These are phyloP conservation scores for Catharus fuscescens DNA, from an alignment of 2,113 vertebrate species.

Conservation along the genomic window DNA sequence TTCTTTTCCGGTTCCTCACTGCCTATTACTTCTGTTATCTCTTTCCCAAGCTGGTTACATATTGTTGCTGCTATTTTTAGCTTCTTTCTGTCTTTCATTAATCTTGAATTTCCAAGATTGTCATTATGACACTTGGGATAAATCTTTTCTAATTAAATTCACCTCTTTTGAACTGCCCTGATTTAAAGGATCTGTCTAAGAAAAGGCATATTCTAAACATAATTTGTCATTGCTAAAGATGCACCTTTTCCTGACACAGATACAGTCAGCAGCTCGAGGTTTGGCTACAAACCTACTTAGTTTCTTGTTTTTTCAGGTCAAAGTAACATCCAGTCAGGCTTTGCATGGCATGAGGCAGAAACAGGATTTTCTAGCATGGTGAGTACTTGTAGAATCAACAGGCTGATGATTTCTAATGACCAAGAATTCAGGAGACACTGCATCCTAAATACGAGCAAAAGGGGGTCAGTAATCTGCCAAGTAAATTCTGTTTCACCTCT, in stretches of 20 bases:
- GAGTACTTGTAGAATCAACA: conserved; percentile 38
- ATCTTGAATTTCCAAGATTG: background rate
- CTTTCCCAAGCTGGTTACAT: background rate
- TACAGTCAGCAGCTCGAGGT: background rate
- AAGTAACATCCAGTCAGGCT: conserved; percentile 36
- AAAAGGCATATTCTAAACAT: background rate
- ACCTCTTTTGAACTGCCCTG: background rate
- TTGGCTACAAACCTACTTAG: background rate
- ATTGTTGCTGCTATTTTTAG: background rate
- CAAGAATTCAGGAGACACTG: conserved; percentile 1
- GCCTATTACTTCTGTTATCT: background rate
- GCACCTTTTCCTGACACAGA: background rate
- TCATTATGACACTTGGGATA: background rate
- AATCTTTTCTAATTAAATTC: background rate
- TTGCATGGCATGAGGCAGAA: conserved; percentile 35
- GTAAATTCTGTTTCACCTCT: conserved; percentile 7
- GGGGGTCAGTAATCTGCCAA: background rate
- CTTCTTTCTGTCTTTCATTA: background rate
- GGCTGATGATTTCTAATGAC: conserved; percentile 25
- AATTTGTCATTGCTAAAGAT: background rate
- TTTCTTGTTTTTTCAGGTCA: conserved; percentile 63
- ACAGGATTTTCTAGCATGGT: conserved; percentile 52
- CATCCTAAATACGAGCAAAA: background rate
- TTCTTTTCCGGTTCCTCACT: background rate
- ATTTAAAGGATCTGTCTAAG: background rate